Percentiles rank a stretch among this genome's conserved stretches.
These are phyloP conservation scores for Augochlora pura DNA, from an alignment of 1,140 invertebrate species.

Conservation along the genomic window DNA sequence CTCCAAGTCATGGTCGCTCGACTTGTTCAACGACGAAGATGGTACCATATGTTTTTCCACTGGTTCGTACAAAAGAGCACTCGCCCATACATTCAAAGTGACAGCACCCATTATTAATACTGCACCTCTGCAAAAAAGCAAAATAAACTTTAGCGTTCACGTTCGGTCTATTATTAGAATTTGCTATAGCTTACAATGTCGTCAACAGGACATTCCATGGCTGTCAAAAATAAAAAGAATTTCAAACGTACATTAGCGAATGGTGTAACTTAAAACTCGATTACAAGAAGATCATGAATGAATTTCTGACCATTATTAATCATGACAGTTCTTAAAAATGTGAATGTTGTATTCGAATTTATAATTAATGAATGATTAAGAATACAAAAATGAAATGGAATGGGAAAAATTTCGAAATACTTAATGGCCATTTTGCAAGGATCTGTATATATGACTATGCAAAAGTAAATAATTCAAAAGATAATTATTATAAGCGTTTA, in stretches of 20 bases:
- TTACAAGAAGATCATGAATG: background rate
- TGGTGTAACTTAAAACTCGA: background rate
- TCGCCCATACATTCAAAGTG: conserved; percentile 90
- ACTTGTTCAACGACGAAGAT: conserved; percentile 36
- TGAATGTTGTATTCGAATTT: background rate
- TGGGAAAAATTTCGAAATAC: conserved; percentile 6
- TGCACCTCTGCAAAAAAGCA: conserved; percentile 83
- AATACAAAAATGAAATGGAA: conserved; percentile 4
- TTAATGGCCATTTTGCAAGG: background rate
- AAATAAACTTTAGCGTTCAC: conserved; percentile 31
- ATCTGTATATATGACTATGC: background rate
- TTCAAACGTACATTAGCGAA: background rate
- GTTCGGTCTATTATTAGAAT: background rate
- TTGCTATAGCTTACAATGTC: conserved; percentile 42
- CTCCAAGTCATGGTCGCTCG: conserved; percentile 49
- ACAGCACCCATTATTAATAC: conserved; percentile 91
- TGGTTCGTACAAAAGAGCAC: conserved; percentile 90
- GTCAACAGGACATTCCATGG: conserved; percentile 30
- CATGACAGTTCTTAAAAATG: background rate
- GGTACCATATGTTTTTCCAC: conserved; percentile 89
- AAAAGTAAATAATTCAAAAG: conserved; percentile 25
- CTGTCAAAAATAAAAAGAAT: conserved; percentile 20
- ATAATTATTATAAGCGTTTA: conserved; percentile 30
- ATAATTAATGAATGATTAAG: background rate
- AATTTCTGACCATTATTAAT: background rate